A percentile compares a stretch with the other conserved stretches of the same genome.
Conservation (phyloP, 2,888 invertebrate species). For the Philereme vetulata region DNA sequence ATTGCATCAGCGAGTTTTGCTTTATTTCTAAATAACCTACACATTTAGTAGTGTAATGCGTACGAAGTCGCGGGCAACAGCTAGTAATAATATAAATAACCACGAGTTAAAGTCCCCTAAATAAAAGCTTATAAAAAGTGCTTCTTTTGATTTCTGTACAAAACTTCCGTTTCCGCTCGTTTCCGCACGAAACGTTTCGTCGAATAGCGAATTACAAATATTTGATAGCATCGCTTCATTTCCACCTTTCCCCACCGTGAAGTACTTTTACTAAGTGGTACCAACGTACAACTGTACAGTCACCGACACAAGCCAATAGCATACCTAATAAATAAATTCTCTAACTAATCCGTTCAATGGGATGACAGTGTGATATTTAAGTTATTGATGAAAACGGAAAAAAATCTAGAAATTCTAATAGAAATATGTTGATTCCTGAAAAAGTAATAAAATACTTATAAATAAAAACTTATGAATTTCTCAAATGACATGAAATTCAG, state of each 20-base stretch:
- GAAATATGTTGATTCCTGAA: no score
- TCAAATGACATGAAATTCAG: no score
- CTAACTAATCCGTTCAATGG: no score
- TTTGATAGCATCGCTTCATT: constrained; percentile 59
- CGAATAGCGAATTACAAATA: constrained; percentile 47
- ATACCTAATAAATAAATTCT: neutral
- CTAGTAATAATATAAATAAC: neutral
- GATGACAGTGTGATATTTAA: no score
- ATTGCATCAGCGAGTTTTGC: no score
- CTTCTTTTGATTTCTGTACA: constrained; percentile 9
- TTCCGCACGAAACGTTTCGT: constrained; percentile 19
- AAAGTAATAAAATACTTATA: no score
- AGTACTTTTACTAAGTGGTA: constrained; percentile 2
- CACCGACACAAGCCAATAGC: neutral
- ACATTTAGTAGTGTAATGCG: no score
- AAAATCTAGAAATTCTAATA: no score
- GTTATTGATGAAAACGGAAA: no score
- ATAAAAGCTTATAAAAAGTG: constrained; percentile 3
- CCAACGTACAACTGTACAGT: constrained; percentile 4
- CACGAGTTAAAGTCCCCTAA: constrained; percentile 14
- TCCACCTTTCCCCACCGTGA: constrained; percentile 42
- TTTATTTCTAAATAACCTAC: no score
- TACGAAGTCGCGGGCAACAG: no score
- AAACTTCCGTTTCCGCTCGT: constrained; percentile 18
- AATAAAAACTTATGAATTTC: no score